These are phyloP conservation scores for Amphimallon solstitiale DNA, from an alignment of 2,888 invertebrate species.

Conservation along the genomic window DNA sequence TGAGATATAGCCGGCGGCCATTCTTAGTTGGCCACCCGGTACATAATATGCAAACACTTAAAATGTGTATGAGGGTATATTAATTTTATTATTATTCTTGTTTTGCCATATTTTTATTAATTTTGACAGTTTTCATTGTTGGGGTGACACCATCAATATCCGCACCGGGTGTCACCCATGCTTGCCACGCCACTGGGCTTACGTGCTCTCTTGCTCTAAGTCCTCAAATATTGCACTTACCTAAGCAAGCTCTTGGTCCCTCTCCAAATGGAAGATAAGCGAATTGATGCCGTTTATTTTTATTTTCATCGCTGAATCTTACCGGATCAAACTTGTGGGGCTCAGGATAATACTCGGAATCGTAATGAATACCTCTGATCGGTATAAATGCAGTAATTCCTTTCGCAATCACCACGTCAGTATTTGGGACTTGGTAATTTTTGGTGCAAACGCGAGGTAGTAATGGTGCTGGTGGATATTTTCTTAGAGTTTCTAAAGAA, in stretches of 20 bases:
- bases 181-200: too few relatives aligned
- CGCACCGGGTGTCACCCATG: too few relatives aligned
- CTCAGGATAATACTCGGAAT: conserved; percentile 67
- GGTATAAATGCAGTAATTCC: conserved; percentile 68
- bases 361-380: conserved; percentile 68
- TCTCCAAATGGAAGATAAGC: conserved; percentile 69
- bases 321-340: conserved; percentile 69
- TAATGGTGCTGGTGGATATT: conserved; percentile 45
- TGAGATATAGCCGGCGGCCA: too few relatives aligned
- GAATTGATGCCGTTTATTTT: conserved; percentile 61
- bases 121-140: too few relatives aligned
- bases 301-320: conserved; percentile 66
- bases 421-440: conserved; percentile 64
- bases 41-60: too few relatives aligned
- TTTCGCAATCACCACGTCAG: conserved; percentile 64
- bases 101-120: too few relatives aligned
- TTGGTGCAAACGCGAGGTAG: conserved; percentile 54
- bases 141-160: too few relatives aligned
- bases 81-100: too few relatives aligned
- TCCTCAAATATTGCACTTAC: too few relatives aligned
- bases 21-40: too few relatives aligned
- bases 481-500: conserved; percentile 31
- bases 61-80: too few relatives aligned
- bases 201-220: too few relatives aligned
- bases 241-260: conserved; percentile 68